These are phyloP conservation scores for Myathropa florea DNA, from an alignment of 2,888 invertebrate genomes.

Conservation along the genomic window DNA sequence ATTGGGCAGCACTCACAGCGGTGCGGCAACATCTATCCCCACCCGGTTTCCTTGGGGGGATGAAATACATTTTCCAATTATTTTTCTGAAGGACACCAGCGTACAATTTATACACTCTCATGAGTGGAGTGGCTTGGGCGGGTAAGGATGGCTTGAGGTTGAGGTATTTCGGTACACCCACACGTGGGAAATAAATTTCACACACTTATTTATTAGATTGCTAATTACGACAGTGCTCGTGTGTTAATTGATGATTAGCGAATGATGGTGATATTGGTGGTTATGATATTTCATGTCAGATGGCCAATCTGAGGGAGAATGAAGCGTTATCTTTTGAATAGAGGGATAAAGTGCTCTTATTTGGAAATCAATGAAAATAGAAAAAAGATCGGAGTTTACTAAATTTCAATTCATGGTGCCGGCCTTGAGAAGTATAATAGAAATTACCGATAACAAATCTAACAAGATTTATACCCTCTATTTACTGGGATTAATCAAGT, in stretches of 20 bases:
- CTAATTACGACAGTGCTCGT: constrained; percentile 63
- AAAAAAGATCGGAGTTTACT: background rate
- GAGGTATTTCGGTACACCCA: constrained; percentile 6
- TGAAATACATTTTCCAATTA: constrained; percentile 67
- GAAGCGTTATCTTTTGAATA: constrained; percentile 2
- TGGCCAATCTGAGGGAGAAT: constrained; percentile 27
- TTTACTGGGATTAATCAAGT: no score
- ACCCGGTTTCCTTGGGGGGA: constrained; percentile 28
- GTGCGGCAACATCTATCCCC: background rate
- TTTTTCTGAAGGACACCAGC: constrained; percentile 56
- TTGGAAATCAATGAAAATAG: background rate
- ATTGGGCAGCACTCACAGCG: constrained; percentile 57
- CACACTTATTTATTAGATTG: constrained; percentile 65
- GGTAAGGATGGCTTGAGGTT: background rate
- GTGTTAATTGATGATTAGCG: constrained; percentile 69
- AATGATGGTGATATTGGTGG: constrained; percentile 45
- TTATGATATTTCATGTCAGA: constrained; percentile 48
- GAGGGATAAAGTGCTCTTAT: constrained; percentile 24
- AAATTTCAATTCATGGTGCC: background rate
- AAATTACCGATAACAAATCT: no score
- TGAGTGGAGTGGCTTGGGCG: constrained; percentile 9
- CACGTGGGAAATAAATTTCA: constrained; percentile 57
- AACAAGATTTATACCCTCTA: no score
- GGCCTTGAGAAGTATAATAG: no score
- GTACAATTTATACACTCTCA: constrained; percentile 12